Conservation (phyloP, 2,113 vertebrate species). For the Chionomys nivalis region DNA sequence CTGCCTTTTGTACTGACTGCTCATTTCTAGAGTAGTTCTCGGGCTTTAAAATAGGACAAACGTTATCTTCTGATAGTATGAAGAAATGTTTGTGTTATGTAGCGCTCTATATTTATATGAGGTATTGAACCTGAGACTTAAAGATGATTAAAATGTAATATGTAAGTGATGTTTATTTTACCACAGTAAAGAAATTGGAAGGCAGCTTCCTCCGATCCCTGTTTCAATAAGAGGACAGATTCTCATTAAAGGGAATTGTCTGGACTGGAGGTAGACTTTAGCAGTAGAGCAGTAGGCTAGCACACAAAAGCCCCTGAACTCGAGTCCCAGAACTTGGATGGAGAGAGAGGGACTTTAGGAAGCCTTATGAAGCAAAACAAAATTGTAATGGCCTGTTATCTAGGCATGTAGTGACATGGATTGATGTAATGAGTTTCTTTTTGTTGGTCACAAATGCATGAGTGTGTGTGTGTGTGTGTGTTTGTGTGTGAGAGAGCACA, state of each 20-base stretch:
- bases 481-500: neutral
- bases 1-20: neutral
- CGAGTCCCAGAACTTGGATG: neutral
- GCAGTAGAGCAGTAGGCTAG: neutral
- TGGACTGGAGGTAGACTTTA: neutral
- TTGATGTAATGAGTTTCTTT: neutral
- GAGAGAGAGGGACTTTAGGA: neutral
- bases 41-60: neutral
- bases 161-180: neutral
- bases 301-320: neutral
- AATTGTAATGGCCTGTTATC: neutral
- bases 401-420: fast-evolving
- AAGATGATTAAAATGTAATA: neutral
- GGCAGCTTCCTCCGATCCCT: neutral
- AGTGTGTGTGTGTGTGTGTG: too few relatives aligned
- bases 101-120: neutral
- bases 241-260: neutral
- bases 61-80: neutral
- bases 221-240: neutral
- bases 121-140: neutral
- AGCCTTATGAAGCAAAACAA: neutral
- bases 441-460: neutral
- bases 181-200: neutral
- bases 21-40: neutral
- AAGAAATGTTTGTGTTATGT: too few relatives aligned